These are phyloP conservation scores for Aporophyla lueneburgensis DNA, from an alignment of 2,888 invertebrate species.

Conservation along the genomic window DNA sequence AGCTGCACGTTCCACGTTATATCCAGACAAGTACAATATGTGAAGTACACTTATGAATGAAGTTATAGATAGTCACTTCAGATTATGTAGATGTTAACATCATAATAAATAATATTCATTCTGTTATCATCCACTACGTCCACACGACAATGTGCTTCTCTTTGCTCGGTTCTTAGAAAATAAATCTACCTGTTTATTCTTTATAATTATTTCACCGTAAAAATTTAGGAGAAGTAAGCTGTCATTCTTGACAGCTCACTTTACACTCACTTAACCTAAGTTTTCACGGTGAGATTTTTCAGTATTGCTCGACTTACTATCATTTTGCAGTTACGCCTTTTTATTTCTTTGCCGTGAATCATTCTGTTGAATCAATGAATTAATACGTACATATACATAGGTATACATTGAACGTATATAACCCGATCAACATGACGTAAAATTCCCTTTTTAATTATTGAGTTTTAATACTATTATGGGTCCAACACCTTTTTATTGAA, in stretches of 20 bases:
- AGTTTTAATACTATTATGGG: not conserved
- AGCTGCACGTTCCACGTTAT: constrained; percentile 1
- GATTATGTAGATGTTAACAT: constrained; percentile 16
- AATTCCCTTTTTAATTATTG: not conserved
- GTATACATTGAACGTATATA: not conserved
- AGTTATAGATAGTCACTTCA: not conserved
- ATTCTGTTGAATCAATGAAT: not conserved
- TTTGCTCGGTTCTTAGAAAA: not conserved
- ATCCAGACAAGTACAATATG: constrained; percentile 5
- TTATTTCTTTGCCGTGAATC: not conserved
- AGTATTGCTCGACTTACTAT: too few species aligned
- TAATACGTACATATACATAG: not conserved
- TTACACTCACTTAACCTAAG: too few species aligned
- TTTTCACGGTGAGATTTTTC: too few species aligned
- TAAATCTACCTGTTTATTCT: too few species aligned
- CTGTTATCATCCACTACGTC: not conserved
- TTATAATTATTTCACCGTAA: too few species aligned
- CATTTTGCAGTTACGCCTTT: not conserved
- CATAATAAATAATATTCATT: not conserved
- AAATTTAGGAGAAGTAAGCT: too few species aligned
- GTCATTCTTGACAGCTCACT: too few species aligned
- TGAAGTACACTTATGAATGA: not conserved
- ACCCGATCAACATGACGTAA: not conserved
- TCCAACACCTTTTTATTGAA: not conserved
- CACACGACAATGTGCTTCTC: not conserved